Conservation (phyloP, 2,888 invertebrate species). For the Drosophila kambysellisi region DNA sequence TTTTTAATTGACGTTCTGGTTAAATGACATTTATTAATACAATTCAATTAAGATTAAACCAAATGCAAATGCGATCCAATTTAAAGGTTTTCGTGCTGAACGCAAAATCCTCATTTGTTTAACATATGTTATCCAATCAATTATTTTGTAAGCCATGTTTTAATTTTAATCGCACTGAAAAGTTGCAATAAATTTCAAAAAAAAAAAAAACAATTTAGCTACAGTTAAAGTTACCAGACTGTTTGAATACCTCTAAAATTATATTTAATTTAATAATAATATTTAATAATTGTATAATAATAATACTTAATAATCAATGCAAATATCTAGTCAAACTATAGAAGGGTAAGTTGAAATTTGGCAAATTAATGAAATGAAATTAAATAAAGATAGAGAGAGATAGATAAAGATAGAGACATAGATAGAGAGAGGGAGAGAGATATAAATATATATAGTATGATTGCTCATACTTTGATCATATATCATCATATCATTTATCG, state of each 20-base stretch:
- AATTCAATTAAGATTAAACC: conserved; percentile 3
- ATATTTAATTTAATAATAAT: background rate
- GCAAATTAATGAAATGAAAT: background rate
- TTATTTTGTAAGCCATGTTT: background rate
- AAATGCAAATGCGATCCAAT: background rate
- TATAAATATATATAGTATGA: background rate
- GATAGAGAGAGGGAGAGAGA: background rate
- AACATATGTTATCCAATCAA: background rate
- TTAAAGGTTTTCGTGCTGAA: background rate
- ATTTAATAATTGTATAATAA: background rate
- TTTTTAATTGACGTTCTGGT: conserved; percentile 3
- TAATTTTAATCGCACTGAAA: background rate
- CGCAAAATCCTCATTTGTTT: background rate
- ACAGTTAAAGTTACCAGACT: background rate
- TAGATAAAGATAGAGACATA: background rate
- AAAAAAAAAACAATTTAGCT: background rate
- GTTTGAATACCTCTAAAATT: background rate
- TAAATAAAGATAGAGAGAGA: background rate
- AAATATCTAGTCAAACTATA: background rate
- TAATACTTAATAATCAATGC: background rate
- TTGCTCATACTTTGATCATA: background rate
- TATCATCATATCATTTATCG: background rate
- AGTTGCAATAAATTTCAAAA: background rate
- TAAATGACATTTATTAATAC: background rate
- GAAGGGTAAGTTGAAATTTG: background rate